These are phyloP conservation scores for Oscheius sp. DNA, from an alignment of 2,888 invertebrate genomes.

Conservation along the genomic window DNA sequence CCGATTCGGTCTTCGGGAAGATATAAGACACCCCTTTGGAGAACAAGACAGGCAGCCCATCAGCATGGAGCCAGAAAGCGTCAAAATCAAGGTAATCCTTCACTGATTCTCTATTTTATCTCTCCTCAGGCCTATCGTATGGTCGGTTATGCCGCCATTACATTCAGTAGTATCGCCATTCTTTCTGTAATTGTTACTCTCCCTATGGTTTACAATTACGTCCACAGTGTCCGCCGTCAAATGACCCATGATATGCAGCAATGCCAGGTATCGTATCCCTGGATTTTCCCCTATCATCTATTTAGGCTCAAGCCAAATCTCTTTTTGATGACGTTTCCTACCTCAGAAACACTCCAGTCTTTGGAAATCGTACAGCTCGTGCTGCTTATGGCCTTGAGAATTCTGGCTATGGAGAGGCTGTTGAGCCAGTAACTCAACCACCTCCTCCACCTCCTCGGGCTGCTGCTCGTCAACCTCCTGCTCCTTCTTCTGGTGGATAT, in stretches of 20 bases:
- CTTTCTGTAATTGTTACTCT: constrained; percentile 49
- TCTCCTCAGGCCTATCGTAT: constrained; percentile 43
- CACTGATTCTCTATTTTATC: neutral
- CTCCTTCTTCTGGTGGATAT: constrained; percentile 2
- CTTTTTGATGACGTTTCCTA: constrained; percentile 12
- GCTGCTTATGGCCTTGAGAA: constrained; percentile 13
- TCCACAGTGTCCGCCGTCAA: constrained; percentile 46
- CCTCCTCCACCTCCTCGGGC: neutral
- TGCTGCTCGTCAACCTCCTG: constrained; percentile 1
- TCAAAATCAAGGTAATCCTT: constrained; percentile 27
- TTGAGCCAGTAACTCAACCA: neutral
- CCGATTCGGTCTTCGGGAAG: constrained; percentile 21
- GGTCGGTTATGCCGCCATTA: constrained; percentile 49
- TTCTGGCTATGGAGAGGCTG: constrained; percentile 17
- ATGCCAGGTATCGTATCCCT: constrained; percentile 34
- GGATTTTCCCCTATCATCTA: neutral
- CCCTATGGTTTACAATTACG: constrained; percentile 48
- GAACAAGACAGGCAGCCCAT: neutral
- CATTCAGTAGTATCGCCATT: constrained; percentile 46
- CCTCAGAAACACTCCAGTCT: constrained; percentile 19
- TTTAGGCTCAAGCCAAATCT: constrained; percentile 19
- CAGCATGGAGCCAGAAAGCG: constrained; percentile 29
- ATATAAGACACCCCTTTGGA: constrained; percentile 6
- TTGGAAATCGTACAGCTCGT: constrained; percentile 27
- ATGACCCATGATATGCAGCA: constrained; percentile 46